Percentiles rank a stretch among this genome's conserved stretches.
Conservation (phyloP, 1,140 invertebrate species). For the Xylocopa sonorina region DNA sequence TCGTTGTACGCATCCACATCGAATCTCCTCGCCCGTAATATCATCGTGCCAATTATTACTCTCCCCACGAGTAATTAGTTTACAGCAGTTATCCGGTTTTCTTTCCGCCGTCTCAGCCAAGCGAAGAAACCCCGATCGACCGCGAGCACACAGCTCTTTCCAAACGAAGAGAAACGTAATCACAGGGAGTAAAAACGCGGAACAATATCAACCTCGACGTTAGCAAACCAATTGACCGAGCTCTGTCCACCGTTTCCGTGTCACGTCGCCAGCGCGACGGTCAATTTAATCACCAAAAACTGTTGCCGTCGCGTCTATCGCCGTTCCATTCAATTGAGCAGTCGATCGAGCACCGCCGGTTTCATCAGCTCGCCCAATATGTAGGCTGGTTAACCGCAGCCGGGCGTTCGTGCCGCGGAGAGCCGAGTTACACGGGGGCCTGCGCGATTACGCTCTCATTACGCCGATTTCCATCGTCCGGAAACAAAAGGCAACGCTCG, state of each 20-base stretch:
- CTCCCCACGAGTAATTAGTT: too few relatives aligned
- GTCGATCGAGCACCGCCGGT: background rate
- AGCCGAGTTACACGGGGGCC: background rate
- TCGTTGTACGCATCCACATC: too few relatives aligned
- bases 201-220: background rate
- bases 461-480: constrained; percentile 20
- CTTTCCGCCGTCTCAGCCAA: too few relatives aligned
- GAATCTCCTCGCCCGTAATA: too few relatives aligned
- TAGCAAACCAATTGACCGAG: background rate
- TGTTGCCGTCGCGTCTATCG: background rate
- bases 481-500: constrained; percentile 15
- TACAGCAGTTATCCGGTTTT: too few relatives aligned
- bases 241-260: too few relatives aligned
- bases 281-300: constrained; percentile 37
- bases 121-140: background rate
- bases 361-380: constrained; percentile 33
- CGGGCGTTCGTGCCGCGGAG: constrained; percentile 22
- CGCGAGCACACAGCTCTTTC: background rate
- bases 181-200: too few relatives aligned
- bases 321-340: background rate
- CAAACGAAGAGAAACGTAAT: too few relatives aligned
- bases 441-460: constrained; percentile 23
- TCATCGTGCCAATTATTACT: too few relatives aligned
- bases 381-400: constrained; percentile 36
- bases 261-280: background rate